These are phyloP conservation scores for Rhipidura dahli DNA, from an alignment of 2,113 vertebrate species.

Conservation along the genomic window DNA sequence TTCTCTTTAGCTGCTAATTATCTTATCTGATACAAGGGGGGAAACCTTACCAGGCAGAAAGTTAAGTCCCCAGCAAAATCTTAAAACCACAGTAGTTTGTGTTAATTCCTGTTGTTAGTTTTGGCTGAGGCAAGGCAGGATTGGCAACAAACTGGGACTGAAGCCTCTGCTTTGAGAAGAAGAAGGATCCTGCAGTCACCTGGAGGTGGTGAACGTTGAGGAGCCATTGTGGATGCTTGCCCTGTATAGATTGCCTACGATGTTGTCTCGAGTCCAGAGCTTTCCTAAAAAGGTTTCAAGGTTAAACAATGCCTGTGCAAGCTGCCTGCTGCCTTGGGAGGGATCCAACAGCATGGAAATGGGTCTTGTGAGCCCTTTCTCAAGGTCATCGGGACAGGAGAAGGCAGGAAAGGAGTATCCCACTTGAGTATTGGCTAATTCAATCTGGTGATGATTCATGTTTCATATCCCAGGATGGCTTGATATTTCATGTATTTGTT, in stretches of 20 bases:
- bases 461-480: not conserved
- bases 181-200: not conserved
- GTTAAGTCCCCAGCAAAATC: not conserved
- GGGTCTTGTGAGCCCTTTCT: not conserved
- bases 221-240: not conserved
- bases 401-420: constrained; percentile 54
- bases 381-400: not conserved
- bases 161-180: not conserved
- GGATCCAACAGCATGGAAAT: not conserved
- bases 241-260: not conserved
- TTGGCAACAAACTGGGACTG: not conserved
- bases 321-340: not conserved
- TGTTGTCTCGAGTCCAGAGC: not conserved
- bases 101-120: not conserved
- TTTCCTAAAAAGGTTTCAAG: constrained; percentile 34
- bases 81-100: not conserved
- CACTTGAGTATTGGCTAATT: not conserved
- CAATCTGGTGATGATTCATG: constrained; percentile 17
- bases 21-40: not conserved
- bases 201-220: not conserved
- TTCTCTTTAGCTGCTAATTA: not conserved
- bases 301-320: not conserved
- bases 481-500: not conserved
- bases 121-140: not conserved
- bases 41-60: not conserved